Evolutionary conservation across 2,888 invertebrate species (phyloP), one percentile per base, ranked within the genome.

Genomic region (Loripinus fragilis): DNA sequence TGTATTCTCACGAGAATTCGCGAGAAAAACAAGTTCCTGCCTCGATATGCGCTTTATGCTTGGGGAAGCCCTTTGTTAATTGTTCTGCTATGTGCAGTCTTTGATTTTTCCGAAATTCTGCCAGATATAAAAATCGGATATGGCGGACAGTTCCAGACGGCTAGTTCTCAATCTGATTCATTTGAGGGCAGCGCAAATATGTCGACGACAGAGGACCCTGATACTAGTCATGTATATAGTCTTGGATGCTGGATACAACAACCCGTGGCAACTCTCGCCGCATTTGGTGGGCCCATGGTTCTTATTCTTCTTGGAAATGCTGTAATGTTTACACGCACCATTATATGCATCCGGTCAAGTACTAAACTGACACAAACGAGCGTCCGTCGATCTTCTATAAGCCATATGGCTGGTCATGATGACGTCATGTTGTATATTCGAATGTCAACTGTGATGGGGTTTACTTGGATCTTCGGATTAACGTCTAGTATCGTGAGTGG

Each of bases 51-150:
- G 52, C 85, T 95, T 41, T 95, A 96, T 87, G 95, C 95, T 23
- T 96, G 96, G 96, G 96, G 96, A 45, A 90, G 95, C 23, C 96
- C 96, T 0, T 94, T 95, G 7, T 80, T 95, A 71, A 94, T 95
- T 15, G 92, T 94, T 0, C 78, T 79, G 3, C 50, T 89, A 0
- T 91, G 93, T 50, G 82, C 86, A 17, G 68, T 92, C 17, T 77
- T 94, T 1, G 93, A 94, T 84, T 87, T 88, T 33, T 76, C 85
- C 0, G n/a, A 82, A 25, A 70, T 88, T 28, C 69, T 88, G 28
- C 79, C 83, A 0, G 75, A 76, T 7, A 67, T 90, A 17, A 73
- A 65, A 0, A 89, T 91, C 33, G 90, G 89, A 5, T 91, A 91
- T 70, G 86, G 86, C 2, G 25, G 28, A 7, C 23, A n/a, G 5